phyloP scores from a whole-genome alignment of 2,888 invertebrate genomes.

The Dryocosmus kuriphilus region DNA sequence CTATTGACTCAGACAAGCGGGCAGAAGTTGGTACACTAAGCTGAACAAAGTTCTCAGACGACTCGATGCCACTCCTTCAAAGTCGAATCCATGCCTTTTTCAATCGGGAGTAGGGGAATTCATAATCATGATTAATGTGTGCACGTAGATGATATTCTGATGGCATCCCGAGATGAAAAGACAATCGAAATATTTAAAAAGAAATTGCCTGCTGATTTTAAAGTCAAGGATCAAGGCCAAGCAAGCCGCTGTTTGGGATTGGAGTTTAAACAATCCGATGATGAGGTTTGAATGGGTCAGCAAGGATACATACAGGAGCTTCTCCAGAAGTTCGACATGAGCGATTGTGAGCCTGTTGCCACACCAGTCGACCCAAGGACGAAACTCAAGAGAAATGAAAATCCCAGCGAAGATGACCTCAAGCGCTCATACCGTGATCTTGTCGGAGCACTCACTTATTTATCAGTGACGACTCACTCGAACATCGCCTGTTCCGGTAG shows the following conservation, averaged over 20 bases:
- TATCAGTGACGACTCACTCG: constrained; percentile 46
- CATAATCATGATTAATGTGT: constrained; percentile 54
- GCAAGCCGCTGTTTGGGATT: too few relatives aligned
- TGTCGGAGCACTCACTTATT: constrained; percentile 46
- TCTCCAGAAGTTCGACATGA: constrained; percentile 45
- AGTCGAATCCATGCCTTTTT: constrained; percentile 55
- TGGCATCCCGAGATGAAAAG: constrained; percentile 49
- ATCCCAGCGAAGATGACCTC: constrained; percentile 31
- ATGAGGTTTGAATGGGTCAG: constrained; percentile 41
- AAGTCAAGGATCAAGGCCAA: too few relatives aligned
- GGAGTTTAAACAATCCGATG: too few relatives aligned
- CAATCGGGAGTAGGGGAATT: constrained; percentile 44
- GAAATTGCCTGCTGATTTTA: constrained; percentile 46
- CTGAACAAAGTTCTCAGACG: constrained; percentile 38
- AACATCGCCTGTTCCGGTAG: constrained; percentile 43
- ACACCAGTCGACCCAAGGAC: constrained; percentile 45
- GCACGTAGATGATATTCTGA: constrained; percentile 63
- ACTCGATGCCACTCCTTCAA: constrained; percentile 29
- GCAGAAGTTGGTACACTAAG: constrained; percentile 43
- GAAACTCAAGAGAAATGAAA: constrained; percentile 34
- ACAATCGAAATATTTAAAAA: constrained; percentile 43
- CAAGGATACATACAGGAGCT: constrained; percentile 46
- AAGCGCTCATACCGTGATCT: constrained; percentile 43
- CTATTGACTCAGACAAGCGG: constrained; percentile 48
- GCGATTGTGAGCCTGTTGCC: constrained; percentile 45